phyloP scores from a whole-genome alignment of 2,113 vertebrate species.

The Steatornis caripensis region DNA sequence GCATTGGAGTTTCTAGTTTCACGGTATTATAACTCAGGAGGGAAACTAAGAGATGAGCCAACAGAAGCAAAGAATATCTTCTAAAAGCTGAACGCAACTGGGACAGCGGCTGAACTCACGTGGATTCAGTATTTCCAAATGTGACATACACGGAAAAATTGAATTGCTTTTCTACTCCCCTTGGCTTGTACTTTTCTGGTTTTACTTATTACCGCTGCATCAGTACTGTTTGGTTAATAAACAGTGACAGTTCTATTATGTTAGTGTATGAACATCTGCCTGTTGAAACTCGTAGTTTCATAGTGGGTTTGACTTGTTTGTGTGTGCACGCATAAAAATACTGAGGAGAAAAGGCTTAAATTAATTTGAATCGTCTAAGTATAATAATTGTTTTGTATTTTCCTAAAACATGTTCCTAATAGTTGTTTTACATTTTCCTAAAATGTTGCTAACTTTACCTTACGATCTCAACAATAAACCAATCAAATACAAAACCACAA shows the following conservation, averaged over 20 bases:
- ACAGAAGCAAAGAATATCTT: background rate
- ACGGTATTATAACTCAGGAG: background rate
- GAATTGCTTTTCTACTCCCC: background rate
- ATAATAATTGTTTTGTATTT: background rate
- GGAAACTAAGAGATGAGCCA: background rate
- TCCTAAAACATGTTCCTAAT: background rate
- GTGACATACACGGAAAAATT: background rate
- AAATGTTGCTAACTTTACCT: background rate
- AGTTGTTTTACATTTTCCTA: background rate
- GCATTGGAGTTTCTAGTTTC: background rate
- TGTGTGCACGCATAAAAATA: background rate
- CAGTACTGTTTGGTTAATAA: background rate
- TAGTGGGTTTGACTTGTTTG: background rate
- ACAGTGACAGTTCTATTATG: background rate
- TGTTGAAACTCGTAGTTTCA: background rate
- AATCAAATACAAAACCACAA: accelerated
- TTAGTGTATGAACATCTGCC: background rate
- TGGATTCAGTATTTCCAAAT: background rate
- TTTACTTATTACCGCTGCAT: background rate
- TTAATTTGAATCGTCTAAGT: background rate
- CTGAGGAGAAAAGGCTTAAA: background rate
- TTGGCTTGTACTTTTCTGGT: background rate
- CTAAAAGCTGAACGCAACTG: background rate
- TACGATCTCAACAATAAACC: background rate
- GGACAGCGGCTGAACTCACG: background rate